Base-by-base conservation (phyloP, 2,113 vertebrate species). In the Fukomys damarensis region DNA sequence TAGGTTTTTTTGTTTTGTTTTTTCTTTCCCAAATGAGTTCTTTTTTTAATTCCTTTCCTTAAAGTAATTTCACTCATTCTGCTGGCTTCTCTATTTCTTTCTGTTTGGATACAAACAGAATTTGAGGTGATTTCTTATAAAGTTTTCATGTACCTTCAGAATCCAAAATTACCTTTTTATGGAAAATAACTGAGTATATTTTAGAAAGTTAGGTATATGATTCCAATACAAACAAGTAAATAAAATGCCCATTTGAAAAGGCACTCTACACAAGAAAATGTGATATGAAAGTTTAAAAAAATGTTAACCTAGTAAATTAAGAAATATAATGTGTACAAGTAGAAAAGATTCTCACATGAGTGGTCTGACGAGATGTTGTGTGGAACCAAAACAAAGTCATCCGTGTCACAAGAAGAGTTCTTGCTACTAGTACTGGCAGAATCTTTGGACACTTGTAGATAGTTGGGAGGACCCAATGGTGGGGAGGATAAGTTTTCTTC, bases 311-410 rank as follows among this genome's bases (percentile, higher is more conserved):
- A 96, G 76, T 83, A 96, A 96, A 94, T 91, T 96, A 91, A 96
- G 61, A 96, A 96, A 74, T 52, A 97, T 94, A 97, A 74, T 12
- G 79, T 74, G 58, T 86, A 96, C 86, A 97, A 98, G 87, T 59
- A 97, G 91, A 87, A 92, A 97, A 98, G 66, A 72, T 93, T 95
- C 99, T 99, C 98, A 99, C 99, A 99, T 59, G 99, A 99, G 97
- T 99, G 99, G 95, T 99, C 99, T 94, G 99, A 98, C 49, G 99
- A 99, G 96, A 99, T 99, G 97, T 98, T 99, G 98, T 99, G 99
- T 30, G 99, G 99, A 94, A 99, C 99, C 97, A 99, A 99, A 94
- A 99, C 99, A 97, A 99, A 99, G 98, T 99, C 99, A 70, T 99
- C 99, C 7, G 99, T 99, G 98, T 99, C 99, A 93, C 99, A 99